Evolutionary conservation across 2,888 invertebrate genomes (phyloP).

Genomic region (Bruchidius siliquastri): DNA sequence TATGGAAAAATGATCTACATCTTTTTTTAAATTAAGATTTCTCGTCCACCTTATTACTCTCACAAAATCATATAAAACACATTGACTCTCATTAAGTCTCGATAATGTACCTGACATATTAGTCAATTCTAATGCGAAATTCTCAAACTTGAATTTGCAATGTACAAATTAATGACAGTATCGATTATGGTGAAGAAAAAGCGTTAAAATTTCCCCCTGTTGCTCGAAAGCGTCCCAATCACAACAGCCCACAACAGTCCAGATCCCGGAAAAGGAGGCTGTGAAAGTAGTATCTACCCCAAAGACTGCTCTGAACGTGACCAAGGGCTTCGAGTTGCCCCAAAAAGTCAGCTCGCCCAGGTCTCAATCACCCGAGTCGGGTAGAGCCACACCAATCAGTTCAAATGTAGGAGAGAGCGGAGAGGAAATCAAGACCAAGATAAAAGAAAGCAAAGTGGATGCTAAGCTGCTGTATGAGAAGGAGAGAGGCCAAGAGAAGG

Average conservation of each 20-base stretch:
- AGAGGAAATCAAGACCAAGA: slow-evolving; percentile 32
- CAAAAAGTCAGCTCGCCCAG: slow-evolving; percentile 54
- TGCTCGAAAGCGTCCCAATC: background rate
- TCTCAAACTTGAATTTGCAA: no score
- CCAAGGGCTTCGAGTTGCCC: slow-evolving; percentile 58
- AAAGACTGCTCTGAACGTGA: slow-evolving; percentile 48
- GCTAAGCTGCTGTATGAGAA: slow-evolving; percentile 61
- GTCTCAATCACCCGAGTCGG: slow-evolving; percentile 65
- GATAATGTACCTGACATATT: background rate
- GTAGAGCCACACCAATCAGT: slow-evolving; percentile 51
- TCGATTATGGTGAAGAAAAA: background rate
- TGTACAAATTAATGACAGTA: background rate
- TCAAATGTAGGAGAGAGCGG: slow-evolving; percentile 17
- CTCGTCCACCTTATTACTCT: no score
- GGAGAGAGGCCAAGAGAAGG: slow-evolving; percentile 76
- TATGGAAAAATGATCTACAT: no score
- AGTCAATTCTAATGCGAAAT: background rate
- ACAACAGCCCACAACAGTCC: slow-evolving; percentile 9
- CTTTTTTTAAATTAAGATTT: no score
- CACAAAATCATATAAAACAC: no score
- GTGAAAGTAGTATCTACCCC: slow-evolving; percentile 44
- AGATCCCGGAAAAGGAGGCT: slow-evolving; percentile 15
- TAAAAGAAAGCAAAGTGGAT: slow-evolving; percentile 52
- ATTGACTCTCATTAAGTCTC: background rate
- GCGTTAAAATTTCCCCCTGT: background rate